Evolutionary conservation across 1,140 invertebrate genomes (phyloP).

Genomic region (Macrotrachela quadricornifera): DNA sequence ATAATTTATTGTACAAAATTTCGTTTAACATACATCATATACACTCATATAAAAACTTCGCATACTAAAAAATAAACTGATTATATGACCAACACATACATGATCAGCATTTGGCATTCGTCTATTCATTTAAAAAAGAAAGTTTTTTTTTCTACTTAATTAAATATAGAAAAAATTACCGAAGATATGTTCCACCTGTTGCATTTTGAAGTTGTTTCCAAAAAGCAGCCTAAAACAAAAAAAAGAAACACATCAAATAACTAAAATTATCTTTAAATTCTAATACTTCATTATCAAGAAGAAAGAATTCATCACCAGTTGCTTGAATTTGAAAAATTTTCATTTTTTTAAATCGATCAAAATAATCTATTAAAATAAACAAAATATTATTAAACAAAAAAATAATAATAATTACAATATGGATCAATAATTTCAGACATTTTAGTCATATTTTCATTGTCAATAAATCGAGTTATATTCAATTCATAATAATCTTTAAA

Average conservation of each 20-base stretch:
- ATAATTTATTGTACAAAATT: too few relatives aligned
- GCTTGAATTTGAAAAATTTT: slow-evolving; percentile 18
- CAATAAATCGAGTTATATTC: slow-evolving; percentile 4
- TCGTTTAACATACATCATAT: slow-evolving; percentile 10
- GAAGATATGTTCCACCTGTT: not conserved
- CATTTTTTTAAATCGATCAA: slow-evolving; percentile 15
- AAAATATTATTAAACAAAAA: not conserved
- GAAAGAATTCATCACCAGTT: slow-evolving; percentile 23
- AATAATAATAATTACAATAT: not conserved
- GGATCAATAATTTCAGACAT: slow-evolving; percentile 7
- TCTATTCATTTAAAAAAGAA: not conserved
- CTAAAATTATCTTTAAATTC: slow-evolving; percentile 15
- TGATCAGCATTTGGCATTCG: slow-evolving; percentile 19
- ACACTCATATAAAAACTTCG: slow-evolving; percentile 15
- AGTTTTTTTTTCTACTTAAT: not conserved
- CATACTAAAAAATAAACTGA: slow-evolving; percentile 14
- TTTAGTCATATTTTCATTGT: not conserved
- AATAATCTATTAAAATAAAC: slow-evolving; percentile 16
- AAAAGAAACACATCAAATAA: slow-evolving; percentile 11
- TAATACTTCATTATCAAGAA: slow-evolving; percentile 17
- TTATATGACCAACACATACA: slow-evolving; percentile 16
- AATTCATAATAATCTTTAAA: slow-evolving; percentile 9
- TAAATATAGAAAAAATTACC: not conserved
- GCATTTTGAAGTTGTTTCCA: slow-evolving; percentile 3
- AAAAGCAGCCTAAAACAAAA: not conserved